Evolutionary conservation across 2,797 vertebrate genomes (phyloP), one percentile per base, ranked within the genome.

Genomic region (Rousettus madagascariensis): DNA sequence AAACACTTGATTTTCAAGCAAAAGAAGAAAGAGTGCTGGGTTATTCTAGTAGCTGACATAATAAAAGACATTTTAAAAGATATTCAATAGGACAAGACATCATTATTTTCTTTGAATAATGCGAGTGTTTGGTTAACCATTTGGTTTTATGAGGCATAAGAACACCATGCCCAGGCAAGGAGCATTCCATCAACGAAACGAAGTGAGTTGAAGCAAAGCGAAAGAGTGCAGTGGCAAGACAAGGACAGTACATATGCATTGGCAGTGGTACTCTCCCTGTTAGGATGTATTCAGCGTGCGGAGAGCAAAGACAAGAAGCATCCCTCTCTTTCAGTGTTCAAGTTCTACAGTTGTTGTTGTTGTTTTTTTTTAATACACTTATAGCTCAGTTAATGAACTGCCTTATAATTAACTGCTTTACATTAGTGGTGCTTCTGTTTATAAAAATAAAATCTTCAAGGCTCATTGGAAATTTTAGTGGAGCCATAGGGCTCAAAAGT

Each of bases 341-440:
- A 83, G 43, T 82, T 92, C 26, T 94, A 38, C 8, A 20, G 51
- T 43, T 41, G 7, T 43, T 33, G 33, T 33, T 33, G 2, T 20
- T 69, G 13, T 75, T 38, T 55, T 78, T 38, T 43, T 77, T 41
- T 22, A 87, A 68, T 8, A 20, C 3, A 38, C 38, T 65, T 41
- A 65, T 3, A 69, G 36, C 22, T 82, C 57, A 93, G 46, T 66
- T 71, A 66, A n/a, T 8, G 10, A 87, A 66, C 66, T 80, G 38
- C 22, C 74, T 78, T 71, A 28, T 69, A 91, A 91, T 83, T 57
- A 71, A 49, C 59, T 84, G 65, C 46, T 87, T 93, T 86, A 59
- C 19, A 41, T 59, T 83, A 78, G 63, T 30, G 10, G n/a, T 69
- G 41, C 20, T 86, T 79, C 49, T 20, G 3, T 65, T 83, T 80